A percentile compares a stretch with the other conserved stretches of the same genome.
Evolutionary conservation across 2,888 invertebrate genomes (phyloP).

Genomic region (Himalopsyche tibetana): DNA sequence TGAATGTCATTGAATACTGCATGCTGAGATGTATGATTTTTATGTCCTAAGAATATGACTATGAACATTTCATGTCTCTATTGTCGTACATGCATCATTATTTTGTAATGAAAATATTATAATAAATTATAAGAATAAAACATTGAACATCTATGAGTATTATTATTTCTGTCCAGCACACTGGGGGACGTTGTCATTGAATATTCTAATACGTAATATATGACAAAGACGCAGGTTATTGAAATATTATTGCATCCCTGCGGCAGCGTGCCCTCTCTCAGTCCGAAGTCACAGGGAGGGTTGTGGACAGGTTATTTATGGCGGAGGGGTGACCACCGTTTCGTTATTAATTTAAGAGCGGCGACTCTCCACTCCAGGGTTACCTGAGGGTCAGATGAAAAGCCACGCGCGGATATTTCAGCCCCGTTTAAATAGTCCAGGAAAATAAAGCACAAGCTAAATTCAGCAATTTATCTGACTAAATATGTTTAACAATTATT

Average conservation of each 20-base stretch:
- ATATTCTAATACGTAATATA: constrained; percentile 61
- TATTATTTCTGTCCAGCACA: not conserved
- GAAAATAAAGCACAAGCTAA: too few relatives aligned
- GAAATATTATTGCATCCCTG: constrained; percentile 62
- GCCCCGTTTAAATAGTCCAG: not conserved
- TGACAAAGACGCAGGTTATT: constrained; percentile 61
- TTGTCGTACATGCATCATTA: not conserved
- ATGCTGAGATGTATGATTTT: constrained; percentile 17
- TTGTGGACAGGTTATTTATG: constrained; percentile 65
- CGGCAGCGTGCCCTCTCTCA: constrained; percentile 47
- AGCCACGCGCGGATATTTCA: constrained; percentile 5
- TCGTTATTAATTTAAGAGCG: constrained; percentile 64
- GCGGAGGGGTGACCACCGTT: constrained; percentile 63
- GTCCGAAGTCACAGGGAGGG: constrained; percentile 28
- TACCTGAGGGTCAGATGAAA: constrained; percentile 43
- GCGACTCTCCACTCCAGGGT: constrained; percentile 41
- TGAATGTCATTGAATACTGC: not conserved
- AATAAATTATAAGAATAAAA: not conserved
- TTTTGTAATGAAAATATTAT: not conserved
- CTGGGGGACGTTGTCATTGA: constrained; percentile 32
- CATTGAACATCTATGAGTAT: not conserved
- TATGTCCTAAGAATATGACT: not conserved
- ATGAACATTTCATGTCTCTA: not conserved
- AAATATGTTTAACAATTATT: too few relatives aligned
- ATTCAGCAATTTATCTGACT: too few relatives aligned